Evolutionary conservation across 2,113 vertebrate species (phyloP).

Genomic region (Gallinago undulata): DNA sequence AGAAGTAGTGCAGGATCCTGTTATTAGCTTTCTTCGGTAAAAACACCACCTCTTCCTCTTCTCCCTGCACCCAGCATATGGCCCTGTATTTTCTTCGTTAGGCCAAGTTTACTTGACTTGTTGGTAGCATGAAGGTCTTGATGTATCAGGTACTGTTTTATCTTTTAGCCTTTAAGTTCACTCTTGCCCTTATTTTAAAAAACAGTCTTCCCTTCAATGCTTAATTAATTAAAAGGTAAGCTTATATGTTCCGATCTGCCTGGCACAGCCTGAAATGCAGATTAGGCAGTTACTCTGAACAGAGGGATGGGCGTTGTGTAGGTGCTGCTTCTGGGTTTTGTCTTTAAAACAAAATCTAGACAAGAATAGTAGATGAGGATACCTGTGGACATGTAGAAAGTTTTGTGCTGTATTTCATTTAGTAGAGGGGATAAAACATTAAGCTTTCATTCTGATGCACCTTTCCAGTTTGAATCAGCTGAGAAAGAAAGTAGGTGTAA

Average conservation of each 20-base stretch:
- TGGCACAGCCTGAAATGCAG: neutral
- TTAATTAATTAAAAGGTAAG: neutral
- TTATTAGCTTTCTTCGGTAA: neutral
- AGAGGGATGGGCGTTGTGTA: neutral
- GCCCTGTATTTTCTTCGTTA: neutral
- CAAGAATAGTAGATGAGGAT: neutral
- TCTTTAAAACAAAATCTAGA: neutral
- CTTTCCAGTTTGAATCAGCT: neutral
- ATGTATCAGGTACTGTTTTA: neutral
- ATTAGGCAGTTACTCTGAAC: neutral
- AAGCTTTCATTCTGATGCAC: neutral
- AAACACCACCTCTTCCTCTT: neutral
- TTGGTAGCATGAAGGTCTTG: neutral
- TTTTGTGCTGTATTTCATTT: neutral
- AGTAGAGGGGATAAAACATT: neutral
- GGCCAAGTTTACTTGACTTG: neutral
- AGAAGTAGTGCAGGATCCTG: neutral
- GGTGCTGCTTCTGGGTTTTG: neutral
- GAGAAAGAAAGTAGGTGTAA: neutral
- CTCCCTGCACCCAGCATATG: neutral
- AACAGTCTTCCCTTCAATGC: neutral
- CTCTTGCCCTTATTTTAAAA: neutral
- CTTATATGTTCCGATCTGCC: neutral
- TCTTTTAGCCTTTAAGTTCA: neutral
- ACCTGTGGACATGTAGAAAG: neutral